Evolutionary conservation across 2,113 vertebrate genomes (phyloP), one percentile per base, ranked within the genome.

Genomic region (Corvus hawaiiensis): DNA sequence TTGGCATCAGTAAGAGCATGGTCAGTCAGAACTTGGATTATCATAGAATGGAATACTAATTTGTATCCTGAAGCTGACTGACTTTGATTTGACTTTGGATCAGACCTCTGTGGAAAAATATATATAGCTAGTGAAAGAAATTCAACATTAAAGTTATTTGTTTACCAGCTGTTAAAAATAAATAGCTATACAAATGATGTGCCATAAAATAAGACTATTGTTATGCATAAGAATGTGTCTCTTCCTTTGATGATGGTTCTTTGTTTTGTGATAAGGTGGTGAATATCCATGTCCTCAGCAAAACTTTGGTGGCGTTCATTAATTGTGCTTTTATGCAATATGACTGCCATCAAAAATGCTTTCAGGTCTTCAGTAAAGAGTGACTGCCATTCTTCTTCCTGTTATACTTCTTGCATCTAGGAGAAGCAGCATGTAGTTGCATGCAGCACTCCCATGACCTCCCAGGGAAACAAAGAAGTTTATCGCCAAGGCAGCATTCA

Each of bases 91-190:
- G 83, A 90, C 85, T 94, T 96, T 95, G 52, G 16, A 68, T 76
- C 56, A 89, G 69, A 81, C 20, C 59, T 71, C 68, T 93, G 58
- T 76, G 56, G 52, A 83, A 91, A 80, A 84, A 62, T 76, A 89
- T 17, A 89, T 94, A 87, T 43, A 69, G 66, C 26, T 63, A 93
- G 11, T 90, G 63, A 92, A 95, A 94, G 64, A 95, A 96, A 86
- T 63, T n/a, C 55, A 81, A 16, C 85, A 76, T 82, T 75, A 41
- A 95, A 87, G 90, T 80, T 3, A 64, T 72, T 94, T 94, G 58
- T 62, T 94, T 83, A 75, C 48, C 86, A 94, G 83, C 90, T 96
- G 94, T 95, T 96, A 93, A 91, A 96, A 94, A 84, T 79, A 93
- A 93, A 94, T 81, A 94, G 88, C 69, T 87, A 43, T 68, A 93